Evolutionary conservation across 2,888 invertebrate genomes (phyloP).

Genomic region (Xestia sexstrigata): DNA sequence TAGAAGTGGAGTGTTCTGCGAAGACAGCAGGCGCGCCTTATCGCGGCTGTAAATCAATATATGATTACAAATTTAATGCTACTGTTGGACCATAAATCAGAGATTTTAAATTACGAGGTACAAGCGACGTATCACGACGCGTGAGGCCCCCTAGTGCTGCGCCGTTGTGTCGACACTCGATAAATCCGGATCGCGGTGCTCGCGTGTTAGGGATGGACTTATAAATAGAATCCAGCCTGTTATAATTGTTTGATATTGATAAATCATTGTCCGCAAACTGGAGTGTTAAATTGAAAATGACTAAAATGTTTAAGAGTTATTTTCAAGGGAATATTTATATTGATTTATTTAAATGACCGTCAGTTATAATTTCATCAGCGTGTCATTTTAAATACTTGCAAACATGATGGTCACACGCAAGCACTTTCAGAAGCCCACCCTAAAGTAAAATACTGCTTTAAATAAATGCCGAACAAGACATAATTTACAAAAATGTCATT

Average conservation of each 20-base stretch:
- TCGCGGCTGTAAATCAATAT: constrained; percentile 90
- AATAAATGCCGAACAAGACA: too few species aligned
- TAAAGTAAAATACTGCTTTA: not conserved
- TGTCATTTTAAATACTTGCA: constrained; percentile 1
- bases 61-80: constrained; percentile 91
- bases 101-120: constrained; percentile 90
- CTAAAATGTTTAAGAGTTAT: constrained; percentile 52
- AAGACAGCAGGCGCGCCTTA: constrained; percentile 87
- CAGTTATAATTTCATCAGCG: constrained; percentile 1
- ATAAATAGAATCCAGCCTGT: constrained; percentile 69
- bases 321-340: constrained; percentile 53
- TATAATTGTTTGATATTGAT: constrained; percentile 74
- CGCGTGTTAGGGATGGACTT: constrained; percentile 70
- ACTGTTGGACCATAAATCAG: constrained; percentile 90
- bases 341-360: constrained; percentile 49
- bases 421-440: not conserved
- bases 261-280: constrained; percentile 69
- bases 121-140: constrained; percentile 87
- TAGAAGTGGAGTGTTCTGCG: constrained; percentile 83
- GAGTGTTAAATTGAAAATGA: constrained; percentile 66
- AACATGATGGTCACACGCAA: not conserved
- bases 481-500: not conserved
- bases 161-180: constrained; percentile 87
- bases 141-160: constrained; percentile 90
- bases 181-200: constrained; percentile 76